Base-by-base conservation (phyloP, 2,113 vertebrate genomes). In the Oreochromis tanganicae region DNA sequence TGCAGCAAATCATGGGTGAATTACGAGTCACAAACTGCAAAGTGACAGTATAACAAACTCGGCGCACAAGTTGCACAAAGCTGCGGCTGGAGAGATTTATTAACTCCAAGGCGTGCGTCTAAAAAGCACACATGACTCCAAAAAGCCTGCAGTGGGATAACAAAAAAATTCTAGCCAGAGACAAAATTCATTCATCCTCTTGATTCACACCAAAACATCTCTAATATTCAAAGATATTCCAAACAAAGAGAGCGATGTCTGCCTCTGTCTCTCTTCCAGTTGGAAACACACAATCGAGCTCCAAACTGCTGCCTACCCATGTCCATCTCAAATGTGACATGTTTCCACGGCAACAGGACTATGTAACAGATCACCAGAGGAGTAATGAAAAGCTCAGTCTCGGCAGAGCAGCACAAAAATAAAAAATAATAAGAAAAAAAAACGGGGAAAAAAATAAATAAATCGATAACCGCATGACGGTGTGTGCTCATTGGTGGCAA, bases 331-430 rank as follows among this genome's bases (percentile, higher is more conserved):
- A 92, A 90, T 93, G 92, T 92, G 93, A 93, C 91, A 89, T 16
- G 93, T 95, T 94, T 90, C 95, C 91, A 95, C 68, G 82, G 93
- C 93, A 95, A 95, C 95, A 81, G 48, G 80, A 50, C 87, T 36
- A 81, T 48, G 86, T 66, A 92, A 94, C 89, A 92, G 93, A 94
- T 92, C 92, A 87, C 91, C 88, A 61, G 89, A 90, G 88, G 89
- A 94, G 89, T 91, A 84, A 63, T 83, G 86, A 88, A 84, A 85
- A 46, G 85, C 90, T 83, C 83, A 75, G 54, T 81, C 85, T 88
- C 34, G 13, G 68, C 36, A 11, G 81, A 84, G 71, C 56, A 32
- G 27, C 63, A 24, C 34, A 48, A 75, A 75, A 46, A 48, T 16
- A 63, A 46, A 46, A 73, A 75, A 73, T 11, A 73, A 4, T 63